These are phyloP conservation scores for Raphicerus campestris DNA, from an alignment of 2,113 vertebrate species.

Conservation along the genomic window DNA sequence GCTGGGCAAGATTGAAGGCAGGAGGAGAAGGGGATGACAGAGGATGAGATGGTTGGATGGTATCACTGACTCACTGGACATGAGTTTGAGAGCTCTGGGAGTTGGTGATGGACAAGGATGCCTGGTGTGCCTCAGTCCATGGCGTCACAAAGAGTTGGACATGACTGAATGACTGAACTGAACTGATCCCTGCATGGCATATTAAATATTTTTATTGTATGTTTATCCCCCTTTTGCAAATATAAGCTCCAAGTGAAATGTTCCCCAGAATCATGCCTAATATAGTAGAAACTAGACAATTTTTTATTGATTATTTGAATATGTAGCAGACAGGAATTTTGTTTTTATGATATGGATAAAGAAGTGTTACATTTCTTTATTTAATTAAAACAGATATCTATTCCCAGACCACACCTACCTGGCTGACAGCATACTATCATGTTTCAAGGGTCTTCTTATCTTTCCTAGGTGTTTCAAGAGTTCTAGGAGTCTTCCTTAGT, in stretches of 20 bases:
- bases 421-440: not conserved
- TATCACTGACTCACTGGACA: accelerated
- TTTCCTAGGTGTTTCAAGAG: not conserved
- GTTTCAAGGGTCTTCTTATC: not conserved
- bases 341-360: not conserved
- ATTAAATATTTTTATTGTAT: not conserved
- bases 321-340: not conserved
- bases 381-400: not conserved
- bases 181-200: not conserved
- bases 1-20: not conserved
- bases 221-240: not conserved
- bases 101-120: not conserved
- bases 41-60: not conserved
- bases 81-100: not conserved
- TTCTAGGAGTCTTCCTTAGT: not conserved
- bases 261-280: not conserved
- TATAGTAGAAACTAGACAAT: not conserved
- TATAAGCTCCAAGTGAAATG: not conserved
- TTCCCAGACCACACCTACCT: not conserved
- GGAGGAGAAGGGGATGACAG: not conserved
- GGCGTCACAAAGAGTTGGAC: not conserved
- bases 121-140: not conserved
- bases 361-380: not conserved
- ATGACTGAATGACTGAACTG: not conserved
- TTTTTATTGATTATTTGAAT: not conserved